These are phyloP conservation scores for Orchestia grillus DNA, from an alignment of 1,140 invertebrate species.

Conservation along the genomic window DNA sequence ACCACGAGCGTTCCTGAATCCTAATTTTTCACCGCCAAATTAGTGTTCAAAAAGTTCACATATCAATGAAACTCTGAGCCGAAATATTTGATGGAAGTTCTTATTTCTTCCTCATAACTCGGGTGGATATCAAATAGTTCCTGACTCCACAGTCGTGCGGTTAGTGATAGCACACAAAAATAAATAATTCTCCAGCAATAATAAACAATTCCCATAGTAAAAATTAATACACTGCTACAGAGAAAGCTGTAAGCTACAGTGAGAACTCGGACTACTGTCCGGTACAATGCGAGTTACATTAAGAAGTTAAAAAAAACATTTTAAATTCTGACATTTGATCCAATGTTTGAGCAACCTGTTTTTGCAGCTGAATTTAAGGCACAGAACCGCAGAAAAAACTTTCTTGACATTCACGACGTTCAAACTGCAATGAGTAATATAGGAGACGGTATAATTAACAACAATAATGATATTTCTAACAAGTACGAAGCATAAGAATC, in stretches of 20 bases:
- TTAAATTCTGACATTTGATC: not conserved
- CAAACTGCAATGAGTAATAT: not conserved
- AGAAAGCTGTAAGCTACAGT: not conserved
- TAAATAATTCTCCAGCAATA: too few relatives aligned
- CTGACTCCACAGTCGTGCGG: too few relatives aligned
- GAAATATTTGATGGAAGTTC: too few relatives aligned
- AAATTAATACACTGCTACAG: not conserved
- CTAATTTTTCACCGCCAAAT: too few relatives aligned
- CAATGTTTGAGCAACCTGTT: slow-evolving; percentile 7
- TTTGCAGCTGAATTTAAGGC: slow-evolving; percentile 8
- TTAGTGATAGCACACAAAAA: too few relatives aligned
- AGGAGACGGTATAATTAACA: not conserved
- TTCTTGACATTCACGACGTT: not conserved
- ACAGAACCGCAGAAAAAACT: slow-evolving; percentile 2
- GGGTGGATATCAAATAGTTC: too few relatives aligned
- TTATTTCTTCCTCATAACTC: too few relatives aligned
- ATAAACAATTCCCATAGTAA: not conserved
- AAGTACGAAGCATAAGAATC: not conserved
- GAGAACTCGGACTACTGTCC: not conserved
- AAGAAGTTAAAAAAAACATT: not conserved
- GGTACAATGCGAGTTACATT: not conserved
- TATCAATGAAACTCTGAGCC: too few relatives aligned
- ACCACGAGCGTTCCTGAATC: too few relatives aligned
- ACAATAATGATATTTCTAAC: not conserved
- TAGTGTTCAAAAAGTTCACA: too few relatives aligned